phyloP scores from a whole-genome alignment of 2,888 invertebrate species.

The Megastigmus dorsalis region DNA sequence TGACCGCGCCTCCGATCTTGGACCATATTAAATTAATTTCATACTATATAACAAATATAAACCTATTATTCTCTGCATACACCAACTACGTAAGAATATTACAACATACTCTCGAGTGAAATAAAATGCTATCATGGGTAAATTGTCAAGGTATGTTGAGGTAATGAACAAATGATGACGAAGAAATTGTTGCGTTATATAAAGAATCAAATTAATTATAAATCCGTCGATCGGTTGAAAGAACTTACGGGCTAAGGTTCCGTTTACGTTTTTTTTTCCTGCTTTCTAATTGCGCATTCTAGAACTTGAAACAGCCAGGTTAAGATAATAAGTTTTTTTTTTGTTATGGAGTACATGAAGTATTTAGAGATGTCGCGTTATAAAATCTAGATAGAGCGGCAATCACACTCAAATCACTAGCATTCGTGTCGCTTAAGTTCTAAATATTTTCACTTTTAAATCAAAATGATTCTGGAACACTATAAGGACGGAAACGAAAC shows the following conservation, averaged over 20 bases:
- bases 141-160: no score
- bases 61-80: no score
- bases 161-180: no score
- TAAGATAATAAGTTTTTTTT: conserved; percentile 27
- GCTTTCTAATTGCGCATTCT: conserved; percentile 17
- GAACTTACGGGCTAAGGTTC: conserved; percentile 49
- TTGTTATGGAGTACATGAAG: conserved; percentile 40
- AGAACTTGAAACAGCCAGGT: conserved; percentile 27
- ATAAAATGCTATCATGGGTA: no score
- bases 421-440: conserved; percentile 23
- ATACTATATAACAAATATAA: no score
- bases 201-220: background rate
- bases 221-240: conserved; percentile 51
- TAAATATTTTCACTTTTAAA: conserved; percentile 31
- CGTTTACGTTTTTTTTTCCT: conserved; percentile 20
- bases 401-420: conserved; percentile 40
- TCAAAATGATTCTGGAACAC: background rate
- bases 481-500: conserved; percentile 18
- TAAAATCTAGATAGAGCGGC: conserved; percentile 47
- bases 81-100: no score
- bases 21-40: conserved; percentile 29
- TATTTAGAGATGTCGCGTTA: conserved; percentile 39
- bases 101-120: no score
- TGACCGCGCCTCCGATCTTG: conserved; percentile 61
- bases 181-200: background rate